Conservation (phyloP, 2,113 vertebrate genomes). For the Rhinopomastus cyanomelas region DNA sequence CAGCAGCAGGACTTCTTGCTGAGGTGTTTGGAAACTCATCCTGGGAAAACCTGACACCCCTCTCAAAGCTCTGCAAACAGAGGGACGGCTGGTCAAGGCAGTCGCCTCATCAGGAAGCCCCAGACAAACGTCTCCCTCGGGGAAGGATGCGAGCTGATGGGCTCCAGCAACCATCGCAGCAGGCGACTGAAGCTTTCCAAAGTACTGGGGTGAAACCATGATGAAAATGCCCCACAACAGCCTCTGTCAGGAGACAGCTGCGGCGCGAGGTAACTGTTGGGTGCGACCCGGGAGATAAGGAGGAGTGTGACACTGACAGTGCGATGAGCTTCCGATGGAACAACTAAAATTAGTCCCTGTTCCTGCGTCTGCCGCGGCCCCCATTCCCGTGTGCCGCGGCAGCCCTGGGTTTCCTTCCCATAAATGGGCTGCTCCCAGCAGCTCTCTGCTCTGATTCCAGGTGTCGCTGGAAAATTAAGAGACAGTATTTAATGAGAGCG, state of each 20-base stretch:
- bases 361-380: constrained; percentile 36
- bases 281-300: constrained; percentile 59
- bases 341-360: constrained; percentile 68
- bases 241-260: constrained; percentile 40
- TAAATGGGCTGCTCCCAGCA: constrained; percentile 50
- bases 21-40: not conserved
- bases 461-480: not conserved
- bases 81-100: not conserved
- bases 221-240: constrained; percentile 8
- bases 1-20: too few relatives aligned
- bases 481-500: not conserved
- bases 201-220: constrained; percentile 25
- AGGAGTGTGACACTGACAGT: constrained; percentile 64
- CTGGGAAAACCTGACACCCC: not conserved
- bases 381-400: not conserved
- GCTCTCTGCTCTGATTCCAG: not conserved
- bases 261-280: constrained; percentile 49
- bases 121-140: not conserved
- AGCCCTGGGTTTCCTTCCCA: constrained; percentile 47
- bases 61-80: not conserved
- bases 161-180: not conserved
- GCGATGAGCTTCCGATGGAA: constrained; percentile 61
- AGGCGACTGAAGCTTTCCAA: not conserved
- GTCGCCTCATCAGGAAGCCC: not conserved
- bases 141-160: not conserved